Conservation (phyloP, 1,140 invertebrate genomes). For the Drosophila sechellia region DNA sequence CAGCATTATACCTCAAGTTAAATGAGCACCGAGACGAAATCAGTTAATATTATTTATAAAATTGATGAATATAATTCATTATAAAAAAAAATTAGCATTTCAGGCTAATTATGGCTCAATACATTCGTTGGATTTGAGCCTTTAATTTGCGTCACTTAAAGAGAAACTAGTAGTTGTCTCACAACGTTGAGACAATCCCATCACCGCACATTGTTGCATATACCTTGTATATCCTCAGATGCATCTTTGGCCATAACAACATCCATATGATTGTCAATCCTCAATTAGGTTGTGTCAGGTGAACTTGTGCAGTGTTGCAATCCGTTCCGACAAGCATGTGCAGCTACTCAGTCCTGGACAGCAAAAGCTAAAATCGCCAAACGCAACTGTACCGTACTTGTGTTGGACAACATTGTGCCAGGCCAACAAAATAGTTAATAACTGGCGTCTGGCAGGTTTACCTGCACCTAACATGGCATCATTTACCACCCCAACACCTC, state of each 20-base stretch:
- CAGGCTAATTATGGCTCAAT: not conserved
- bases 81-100: too few species aligned
- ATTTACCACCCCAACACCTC: not conserved
- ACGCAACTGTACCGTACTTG: slow-evolving; percentile 13
- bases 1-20: not conserved
- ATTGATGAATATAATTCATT: not conserved
- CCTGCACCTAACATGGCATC: slow-evolving; percentile 27
- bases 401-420: slow-evolving; percentile 28
- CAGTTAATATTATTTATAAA: not conserved
- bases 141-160: not conserved
- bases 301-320: slow-evolving; percentile 8
- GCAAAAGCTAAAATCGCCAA: slow-evolving; percentile 6
- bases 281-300: slow-evolving; percentile 27
- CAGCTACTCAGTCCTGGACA: slow-evolving; percentile 23
- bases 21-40: not conserved
- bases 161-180: not conserved
- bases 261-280: slow-evolving; percentile 35
- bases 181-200: not conserved
- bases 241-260: slow-evolving; percentile 6
- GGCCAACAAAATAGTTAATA: slow-evolving; percentile 55
- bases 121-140: not conserved
- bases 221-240: not conserved
- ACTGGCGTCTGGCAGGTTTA: slow-evolving; percentile 58
- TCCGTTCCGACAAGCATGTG: slow-evolving; percentile 24
- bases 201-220: too few species aligned